Evolutionary conservation across 2,888 invertebrate species (phyloP), one percentile per base, ranked within the genome.

Genomic region (Sarcophaga caerulescens): DNA sequence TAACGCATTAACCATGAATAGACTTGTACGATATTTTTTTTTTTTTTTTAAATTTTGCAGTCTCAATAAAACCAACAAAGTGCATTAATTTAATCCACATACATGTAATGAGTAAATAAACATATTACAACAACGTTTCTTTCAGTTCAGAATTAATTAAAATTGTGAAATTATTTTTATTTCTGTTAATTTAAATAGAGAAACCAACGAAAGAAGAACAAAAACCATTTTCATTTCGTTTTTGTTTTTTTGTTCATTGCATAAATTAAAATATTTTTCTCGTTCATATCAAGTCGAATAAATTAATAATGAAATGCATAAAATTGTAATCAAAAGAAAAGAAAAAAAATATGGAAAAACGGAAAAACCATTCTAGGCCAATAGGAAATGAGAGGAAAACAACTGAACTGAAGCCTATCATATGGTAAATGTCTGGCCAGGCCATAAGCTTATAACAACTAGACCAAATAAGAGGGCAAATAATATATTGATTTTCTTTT

Each of bases 281-380:
- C 19, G 4, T 35, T 66, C n/a, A 19, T 5, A 66, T 19, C 44
- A 35, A 35, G 35, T 35, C 35, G 35, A 35, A 66, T 66, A 66
- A 66, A 66, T 66, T 19, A 44, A 66, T 66, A 45, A 66, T 66
- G 19, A 45, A 19, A 66, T 44, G 19, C 25, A 25, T 63, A 63
- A 63, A 63, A 63, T 25, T 63, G 25, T 25, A 63, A 63, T 63
- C 14, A 25, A 35, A 35, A 35, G 35, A 8, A 35, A 35, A 8
- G 35, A 35, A 35, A 35, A 35, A 35, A 35, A 35, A 35, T 35
- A 35, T 35, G 35, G 35, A 35, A 35, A 35, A 35, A 35, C 35
- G 35, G 35, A 35, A 35, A 35, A 35, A 35, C 35, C 35, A 35
- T 35, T 35, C 35, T 35, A 35, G 35, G 35, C 35, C 35, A 35